phyloP scores from a whole-genome alignment of 2,888 invertebrate genomes.

The Steinernema scapterisci region DNA sequence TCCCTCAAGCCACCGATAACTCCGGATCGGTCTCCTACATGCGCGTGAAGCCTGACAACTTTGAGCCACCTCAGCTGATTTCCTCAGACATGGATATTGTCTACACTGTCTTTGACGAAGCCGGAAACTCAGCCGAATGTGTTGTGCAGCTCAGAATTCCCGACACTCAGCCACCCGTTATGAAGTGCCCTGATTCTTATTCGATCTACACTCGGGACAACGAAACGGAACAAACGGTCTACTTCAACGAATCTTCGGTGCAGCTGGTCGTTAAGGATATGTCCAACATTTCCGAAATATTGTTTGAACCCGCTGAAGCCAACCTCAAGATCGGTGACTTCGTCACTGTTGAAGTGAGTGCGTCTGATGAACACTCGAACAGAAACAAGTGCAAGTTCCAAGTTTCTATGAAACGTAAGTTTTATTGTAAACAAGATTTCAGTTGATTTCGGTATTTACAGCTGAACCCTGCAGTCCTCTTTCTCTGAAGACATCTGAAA shows the following conservation, averaged over 20 bases:
- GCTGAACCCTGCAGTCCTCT: conserved; percentile 80
- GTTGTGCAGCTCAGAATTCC: conserved; percentile 82
- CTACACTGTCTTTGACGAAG: conserved; percentile 94
- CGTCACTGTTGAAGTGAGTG: conserved; percentile 59
- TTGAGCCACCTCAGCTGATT: conserved; percentile 69
- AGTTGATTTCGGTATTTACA: conserved; percentile 42
- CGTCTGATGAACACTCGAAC: conserved; percentile 64
- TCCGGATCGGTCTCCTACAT: conserved; percentile 86
- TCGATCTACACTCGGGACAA: conserved; percentile 53
- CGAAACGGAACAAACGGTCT: conserved; percentile 45
- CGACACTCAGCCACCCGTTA: conserved; percentile 65
- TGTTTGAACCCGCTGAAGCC: conserved; percentile 58
- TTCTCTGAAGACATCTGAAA: conserved; percentile 86
- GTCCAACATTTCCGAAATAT: conserved; percentile 63
- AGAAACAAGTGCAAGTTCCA: conserved; percentile 66
- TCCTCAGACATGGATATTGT: conserved; percentile 81
- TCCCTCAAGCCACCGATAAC: conserved; percentile 91
- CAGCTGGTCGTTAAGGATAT: conserved; percentile 64
- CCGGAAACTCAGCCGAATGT: conserved; percentile 95
- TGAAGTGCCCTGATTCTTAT: conserved; percentile 68
- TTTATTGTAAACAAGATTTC: neutral
- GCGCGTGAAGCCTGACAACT: conserved; percentile 88
- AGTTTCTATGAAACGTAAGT: conserved; percentile 61
- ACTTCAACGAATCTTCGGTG: conserved; percentile 63
- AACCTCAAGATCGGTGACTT: conserved; percentile 50